phyloP scores from a whole-genome alignment of 2,113 vertebrate genomes.

The Deroptyus accipitrinus region DNA sequence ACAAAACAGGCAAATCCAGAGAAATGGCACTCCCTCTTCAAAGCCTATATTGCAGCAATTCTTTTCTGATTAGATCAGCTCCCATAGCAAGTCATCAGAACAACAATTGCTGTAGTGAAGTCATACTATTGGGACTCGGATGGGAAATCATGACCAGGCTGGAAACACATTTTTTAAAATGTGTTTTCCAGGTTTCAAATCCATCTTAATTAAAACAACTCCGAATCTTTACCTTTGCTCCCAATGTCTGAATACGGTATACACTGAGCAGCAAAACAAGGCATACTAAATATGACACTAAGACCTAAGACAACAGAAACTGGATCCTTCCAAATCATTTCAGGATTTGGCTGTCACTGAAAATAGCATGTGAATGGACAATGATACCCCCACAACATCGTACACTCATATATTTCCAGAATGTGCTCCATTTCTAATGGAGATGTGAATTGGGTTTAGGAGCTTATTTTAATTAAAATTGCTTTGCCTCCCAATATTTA shows the following conservation, averaged over 20 bases:
- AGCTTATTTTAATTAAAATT: not conserved
- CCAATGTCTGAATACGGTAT: not conserved
- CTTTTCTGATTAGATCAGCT: constrained; percentile 81
- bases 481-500: not conserved
- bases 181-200: constrained; percentile 71
- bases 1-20: constrained; percentile 45
- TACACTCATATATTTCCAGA: not conserved
- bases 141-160: constrained; percentile 71
- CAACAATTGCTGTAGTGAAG: constrained; percentile 74
- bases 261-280: not conserved
- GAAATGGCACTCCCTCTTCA: constrained; percentile 71
- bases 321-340: not conserved
- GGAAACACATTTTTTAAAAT: constrained; percentile 66
- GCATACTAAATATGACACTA: not conserved
- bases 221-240: constrained; percentile 20
- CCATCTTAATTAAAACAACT: constrained; percentile 46
- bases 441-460: not conserved
- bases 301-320: not conserved
- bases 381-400: not conserved
- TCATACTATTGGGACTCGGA: constrained; percentile 74
- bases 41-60: constrained; percentile 71
- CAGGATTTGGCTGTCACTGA: not conserved
- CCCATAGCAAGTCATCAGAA: constrained; percentile 73
- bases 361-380: not conserved
- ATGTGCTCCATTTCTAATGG: not conserved